Evolutionary conservation across 1,140 invertebrate species (phyloP).

Genomic region (Argopecten irradians): DNA sequence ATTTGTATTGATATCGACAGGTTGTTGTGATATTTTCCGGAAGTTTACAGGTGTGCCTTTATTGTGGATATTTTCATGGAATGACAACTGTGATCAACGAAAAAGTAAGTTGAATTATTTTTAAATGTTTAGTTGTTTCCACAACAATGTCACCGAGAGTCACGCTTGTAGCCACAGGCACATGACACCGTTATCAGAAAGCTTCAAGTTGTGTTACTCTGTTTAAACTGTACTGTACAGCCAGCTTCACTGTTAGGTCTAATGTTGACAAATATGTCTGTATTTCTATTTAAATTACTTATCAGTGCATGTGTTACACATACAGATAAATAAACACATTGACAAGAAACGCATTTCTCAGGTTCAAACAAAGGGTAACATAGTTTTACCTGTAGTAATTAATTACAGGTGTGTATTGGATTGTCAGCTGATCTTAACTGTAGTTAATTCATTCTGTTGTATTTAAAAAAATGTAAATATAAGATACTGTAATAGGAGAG

Average conservation of each 20-base stretch:
- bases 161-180: not conserved
- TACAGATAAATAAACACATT: not conserved
- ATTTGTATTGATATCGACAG: not conserved
- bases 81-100: not conserved
- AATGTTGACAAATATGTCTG: not conserved
- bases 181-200: constrained; percentile 8
- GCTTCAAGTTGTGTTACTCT: no score
- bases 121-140: not conserved
- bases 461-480: no score
- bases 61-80: not conserved
- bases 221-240: no score
- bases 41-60: constrained; percentile 1
- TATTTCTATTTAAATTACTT: not conserved
- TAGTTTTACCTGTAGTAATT: no score
- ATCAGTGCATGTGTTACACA: not conserved
- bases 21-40: constrained; percentile 21
- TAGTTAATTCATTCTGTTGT: no score
- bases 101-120: not conserved
- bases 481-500: no score
- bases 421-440: no score
- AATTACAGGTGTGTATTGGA: no score
- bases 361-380: not conserved
- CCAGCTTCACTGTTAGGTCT: not conserved
- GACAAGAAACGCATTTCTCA: not conserved
- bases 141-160: not conserved